Evolutionary conservation across 2,113 vertebrate species (phyloP), one percentile per base, ranked within the genome.

Genomic region (Platichthys flesus): DNA sequence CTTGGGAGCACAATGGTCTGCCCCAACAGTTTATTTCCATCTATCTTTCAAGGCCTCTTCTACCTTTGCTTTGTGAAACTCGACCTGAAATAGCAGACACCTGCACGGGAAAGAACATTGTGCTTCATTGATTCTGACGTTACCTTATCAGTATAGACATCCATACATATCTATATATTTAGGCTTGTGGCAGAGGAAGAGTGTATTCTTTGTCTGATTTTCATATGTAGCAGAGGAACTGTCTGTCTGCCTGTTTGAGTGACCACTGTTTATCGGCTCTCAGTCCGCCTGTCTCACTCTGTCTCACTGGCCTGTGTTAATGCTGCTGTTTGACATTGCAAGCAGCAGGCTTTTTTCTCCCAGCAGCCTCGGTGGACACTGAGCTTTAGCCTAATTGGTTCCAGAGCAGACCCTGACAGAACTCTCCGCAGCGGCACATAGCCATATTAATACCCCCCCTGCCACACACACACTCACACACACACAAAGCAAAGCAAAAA

Each of bases 321-420:
- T 93, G 93, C 92, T 90, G 89, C 91, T 95, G 91, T 92, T 94
- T 92, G 88, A 93, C 93, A 96, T 94, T 80, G 96, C 96, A 95
- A 96, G 95, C 95, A 96, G 96, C 89, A 89, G 83, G 71, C 85
- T 90, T 91, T 88, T 75, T 73, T 89, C 90, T 93, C 95, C 94
- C 95, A 89, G 65, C 95, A 96, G 95, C 94, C 96, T 93, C 88
- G 0, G 90, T 68, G 93, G 86, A 97, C 92, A 93, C 91, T 67
- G 83, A 93, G 93, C 94, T 94, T 97, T 92, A 74, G 93, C 91
- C 96, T 99, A 99, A 99, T 99, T 99, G 97, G 97, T 95, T 98
- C 96, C 97, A 97, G 94, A 97, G 98, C 97, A 97, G 96, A 97
- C 81, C 94, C 95, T 94, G 96, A 95, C 95, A 90, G 95, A 91